phyloP scores from a whole-genome alignment of 2,888 invertebrate genomes.

The Ischnus inquisitorius region DNA sequence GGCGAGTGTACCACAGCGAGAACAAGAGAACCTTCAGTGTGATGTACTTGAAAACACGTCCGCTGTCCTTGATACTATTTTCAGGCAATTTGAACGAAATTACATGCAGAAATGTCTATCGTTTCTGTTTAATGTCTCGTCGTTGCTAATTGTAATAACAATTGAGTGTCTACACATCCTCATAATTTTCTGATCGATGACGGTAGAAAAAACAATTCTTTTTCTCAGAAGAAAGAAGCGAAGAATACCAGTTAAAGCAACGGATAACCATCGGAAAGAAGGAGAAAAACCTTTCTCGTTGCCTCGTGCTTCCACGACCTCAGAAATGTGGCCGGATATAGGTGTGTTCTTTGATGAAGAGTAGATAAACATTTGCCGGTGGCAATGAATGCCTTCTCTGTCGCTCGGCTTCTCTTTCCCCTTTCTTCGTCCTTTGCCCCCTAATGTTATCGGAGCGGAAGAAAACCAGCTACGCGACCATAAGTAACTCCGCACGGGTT shows the following conservation, averaged over 20 bases:
- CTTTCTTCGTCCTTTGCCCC: not conserved
- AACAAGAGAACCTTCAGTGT: not conserved
- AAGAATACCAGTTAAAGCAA: no score
- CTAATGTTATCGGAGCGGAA: not conserved
- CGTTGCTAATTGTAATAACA: no score
- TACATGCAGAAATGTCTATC: no score
- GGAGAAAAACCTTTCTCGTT: no score
- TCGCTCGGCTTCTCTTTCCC: not conserved
- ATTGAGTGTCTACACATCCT: no score
- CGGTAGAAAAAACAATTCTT: no score
- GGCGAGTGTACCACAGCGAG: not conserved
- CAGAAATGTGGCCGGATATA: not conserved
- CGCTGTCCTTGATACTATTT: no score
- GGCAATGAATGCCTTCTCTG: constrained; percentile 3
- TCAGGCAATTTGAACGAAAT: no score
- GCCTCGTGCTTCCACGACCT: not conserved
- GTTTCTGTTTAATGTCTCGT: no score
- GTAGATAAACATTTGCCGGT: constrained; percentile 16
- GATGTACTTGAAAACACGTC: not conserved
- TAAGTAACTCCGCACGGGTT: not conserved
- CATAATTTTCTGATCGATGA: no score
- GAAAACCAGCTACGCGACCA: not conserved
- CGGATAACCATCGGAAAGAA: no score
- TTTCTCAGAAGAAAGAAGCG: no score
- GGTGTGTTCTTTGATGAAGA: constrained; percentile 5